Conservation (phyloP, 2,888 invertebrate genomes). For the Eilema griseolum region DNA sequence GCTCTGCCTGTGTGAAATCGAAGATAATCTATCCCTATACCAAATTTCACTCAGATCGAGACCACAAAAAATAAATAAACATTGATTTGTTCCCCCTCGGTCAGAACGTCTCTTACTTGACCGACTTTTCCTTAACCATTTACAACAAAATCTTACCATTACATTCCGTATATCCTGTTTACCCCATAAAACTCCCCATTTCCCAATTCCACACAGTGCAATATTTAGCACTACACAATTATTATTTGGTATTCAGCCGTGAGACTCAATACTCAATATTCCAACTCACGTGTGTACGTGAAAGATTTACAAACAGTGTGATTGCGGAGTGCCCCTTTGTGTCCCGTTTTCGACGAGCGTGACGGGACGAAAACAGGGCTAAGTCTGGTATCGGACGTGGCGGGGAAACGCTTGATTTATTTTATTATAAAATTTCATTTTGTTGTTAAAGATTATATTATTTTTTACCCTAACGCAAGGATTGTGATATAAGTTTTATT, state of each 20-base stretch:
- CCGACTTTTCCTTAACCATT: not conserved
- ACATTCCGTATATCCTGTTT: slow-evolving; percentile 21
- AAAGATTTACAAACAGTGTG: slow-evolving; percentile 59
- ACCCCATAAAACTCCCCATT: slow-evolving; percentile 19
- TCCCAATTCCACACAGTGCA: slow-evolving; percentile 17
- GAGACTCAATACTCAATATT: slow-evolving; percentile 59
- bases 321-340: slow-evolving; percentile 59
- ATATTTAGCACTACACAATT: slow-evolving; percentile 57
- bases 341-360: slow-evolving; percentile 51
- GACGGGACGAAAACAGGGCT: slow-evolving; percentile 52
- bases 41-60: too few relatives aligned
- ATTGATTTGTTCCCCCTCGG: not conserved
- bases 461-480: too few relatives aligned
- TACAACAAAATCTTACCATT: slow-evolving; percentile 6
- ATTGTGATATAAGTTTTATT: too few relatives aligned
- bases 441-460: too few relatives aligned
- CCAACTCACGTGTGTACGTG: slow-evolving; percentile 55
- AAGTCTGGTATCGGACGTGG: slow-evolving; percentile 46
- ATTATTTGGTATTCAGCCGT: slow-evolving; percentile 64
- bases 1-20: too few relatives aligned
- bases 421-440: not conserved
- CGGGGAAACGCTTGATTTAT: slow-evolving; percentile 34
- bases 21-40: too few relatives aligned
- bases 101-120: not conserved
- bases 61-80: not conserved